These are phyloP conservation scores for Coecobrya sp. DNA, from an alignment of 2,888 invertebrate species.

Conservation along the genomic window DNA sequence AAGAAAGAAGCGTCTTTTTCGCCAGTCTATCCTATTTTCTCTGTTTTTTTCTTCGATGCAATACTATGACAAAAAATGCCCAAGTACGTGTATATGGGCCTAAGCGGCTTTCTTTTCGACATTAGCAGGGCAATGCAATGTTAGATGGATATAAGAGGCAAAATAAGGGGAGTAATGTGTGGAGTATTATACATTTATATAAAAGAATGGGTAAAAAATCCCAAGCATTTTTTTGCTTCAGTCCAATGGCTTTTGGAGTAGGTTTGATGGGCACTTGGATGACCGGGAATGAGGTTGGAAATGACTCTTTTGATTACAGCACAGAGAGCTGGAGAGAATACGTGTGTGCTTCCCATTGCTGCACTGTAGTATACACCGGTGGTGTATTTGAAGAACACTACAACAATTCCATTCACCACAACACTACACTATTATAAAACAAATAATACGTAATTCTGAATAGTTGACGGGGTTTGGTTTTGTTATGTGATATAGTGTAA, in stretches of 20 bases:
- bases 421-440: slow-evolving; percentile 51
- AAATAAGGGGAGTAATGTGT: slow-evolving; percentile 39
- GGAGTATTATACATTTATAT: slow-evolving; percentile 15
- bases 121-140: background rate
- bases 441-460: slow-evolving; percentile 70
- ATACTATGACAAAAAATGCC: slow-evolving; percentile 53
- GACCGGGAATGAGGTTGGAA: slow-evolving; percentile 83
- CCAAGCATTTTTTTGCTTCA: slow-evolving; percentile 73
- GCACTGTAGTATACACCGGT: background rate
- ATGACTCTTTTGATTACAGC: slow-evolving; percentile 84
- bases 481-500: slow-evolving; percentile 54
- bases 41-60: slow-evolving; percentile 12
- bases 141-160: background rate
- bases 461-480: slow-evolving; percentile 72
- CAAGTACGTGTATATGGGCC: slow-evolving; percentile 10
- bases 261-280: slow-evolving; percentile 84
- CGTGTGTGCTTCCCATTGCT: slow-evolving; percentile 25
- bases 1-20: slow-evolving; percentile 71
- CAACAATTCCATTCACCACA: slow-evolving; percentile 57
- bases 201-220: slow-evolving; percentile 78
- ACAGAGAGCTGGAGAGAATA: slow-evolving; percentile 51
- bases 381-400: slow-evolving; percentile 42
- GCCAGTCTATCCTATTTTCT: slow-evolving; percentile 58
- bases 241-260: slow-evolving; percentile 78
- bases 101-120: slow-evolving; percentile 4